phyloP scores from a whole-genome alignment of 2,113 vertebrate species.

The Dasyurus viverrinus region DNA sequence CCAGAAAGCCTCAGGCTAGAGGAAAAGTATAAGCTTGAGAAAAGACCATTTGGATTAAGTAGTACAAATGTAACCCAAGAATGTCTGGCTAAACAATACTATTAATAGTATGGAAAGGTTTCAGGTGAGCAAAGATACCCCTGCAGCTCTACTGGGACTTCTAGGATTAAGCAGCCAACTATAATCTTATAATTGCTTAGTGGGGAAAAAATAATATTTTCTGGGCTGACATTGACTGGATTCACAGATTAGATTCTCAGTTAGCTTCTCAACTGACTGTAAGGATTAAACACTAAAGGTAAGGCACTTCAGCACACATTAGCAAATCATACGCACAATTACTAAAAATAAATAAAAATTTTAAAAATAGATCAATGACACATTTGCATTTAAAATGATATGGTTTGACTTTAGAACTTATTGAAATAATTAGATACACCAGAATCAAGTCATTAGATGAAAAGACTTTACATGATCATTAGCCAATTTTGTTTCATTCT shows the following conservation, averaged over 20 bases:
- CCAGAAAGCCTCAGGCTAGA: background rate
- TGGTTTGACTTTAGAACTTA: rapidly evolving
- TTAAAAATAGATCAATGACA: background rate
- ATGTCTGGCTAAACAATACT: background rate
- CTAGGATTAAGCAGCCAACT: background rate
- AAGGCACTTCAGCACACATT: too few relatives aligned
- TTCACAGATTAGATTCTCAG: background rate
- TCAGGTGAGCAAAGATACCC: rapidly evolving
- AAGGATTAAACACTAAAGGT: background rate
- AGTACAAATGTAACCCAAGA: rapidly evolving
- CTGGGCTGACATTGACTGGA: background rate
- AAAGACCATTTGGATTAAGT: background rate
- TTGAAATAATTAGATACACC: rapidly evolving
- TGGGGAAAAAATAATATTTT: too few relatives aligned
- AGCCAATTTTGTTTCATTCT: background rate
- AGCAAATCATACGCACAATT: background rate
- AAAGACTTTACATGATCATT: background rate
- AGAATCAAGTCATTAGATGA: background rate
- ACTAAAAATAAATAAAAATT: background rate
- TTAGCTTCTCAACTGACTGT: background rate
- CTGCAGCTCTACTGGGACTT: background rate
- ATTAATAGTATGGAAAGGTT: background rate
- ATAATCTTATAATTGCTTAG: background rate
- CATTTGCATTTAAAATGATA: background rate
- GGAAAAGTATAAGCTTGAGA: background rate